Conservation (phyloP, 2,888 invertebrate species). For the Troglohyphantes excavatus region DNA sequence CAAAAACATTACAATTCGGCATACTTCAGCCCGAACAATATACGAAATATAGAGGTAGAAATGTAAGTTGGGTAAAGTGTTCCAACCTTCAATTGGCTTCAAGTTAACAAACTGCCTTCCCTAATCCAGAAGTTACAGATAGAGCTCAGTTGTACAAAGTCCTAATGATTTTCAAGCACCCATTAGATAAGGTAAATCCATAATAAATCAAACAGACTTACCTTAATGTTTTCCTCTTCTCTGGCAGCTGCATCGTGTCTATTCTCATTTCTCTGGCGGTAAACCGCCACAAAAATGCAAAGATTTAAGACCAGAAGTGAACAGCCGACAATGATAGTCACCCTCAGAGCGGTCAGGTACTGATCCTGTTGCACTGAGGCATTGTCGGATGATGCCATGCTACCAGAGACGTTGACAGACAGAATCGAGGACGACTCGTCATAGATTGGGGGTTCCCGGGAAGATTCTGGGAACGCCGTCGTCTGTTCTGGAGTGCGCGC, state of each 20-base stretch:
- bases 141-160: no score
- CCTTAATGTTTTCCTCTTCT: constrained; percentile 25
- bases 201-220: no score
- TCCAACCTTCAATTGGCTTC: no score
- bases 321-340: constrained; percentile 95
- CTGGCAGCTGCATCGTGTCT: not conserved
- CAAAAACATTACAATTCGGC: no score
- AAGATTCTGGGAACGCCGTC: not conserved
- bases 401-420: constrained; percentile 50
- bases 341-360: constrained; percentile 92
- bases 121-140: no score
- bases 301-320: constrained; percentile 95
- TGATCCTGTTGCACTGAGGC: not conserved
- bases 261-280: constrained; percentile 88
- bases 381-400: constrained; percentile 35
- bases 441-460: not conserved
- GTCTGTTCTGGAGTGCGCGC: constrained; percentile 4
- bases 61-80: no score
- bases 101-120: no score
- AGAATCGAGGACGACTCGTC: not conserved
- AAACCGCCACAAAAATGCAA: constrained; percentile 95
- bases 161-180: no score
- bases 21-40: no score
- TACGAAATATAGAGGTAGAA: no score
- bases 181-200: no score